These are phyloP conservation scores for Pseudolaguvia tuberculata DNA, from an alignment of 2,113 vertebrate genomes.

Conservation along the genomic window DNA sequence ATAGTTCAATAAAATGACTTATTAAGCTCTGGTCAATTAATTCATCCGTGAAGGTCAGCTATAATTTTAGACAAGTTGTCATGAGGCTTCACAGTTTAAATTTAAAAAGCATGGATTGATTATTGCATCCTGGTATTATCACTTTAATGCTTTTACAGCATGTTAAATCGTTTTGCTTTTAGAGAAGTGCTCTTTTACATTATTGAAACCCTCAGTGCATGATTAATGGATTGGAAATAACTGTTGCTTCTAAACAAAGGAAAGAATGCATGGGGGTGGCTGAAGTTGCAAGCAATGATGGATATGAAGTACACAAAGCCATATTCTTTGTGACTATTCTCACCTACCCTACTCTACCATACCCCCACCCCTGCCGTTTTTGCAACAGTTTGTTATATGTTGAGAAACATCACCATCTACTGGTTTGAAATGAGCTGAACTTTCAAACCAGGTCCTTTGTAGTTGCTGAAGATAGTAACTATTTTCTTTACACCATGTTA, in stretches of 20 bases:
- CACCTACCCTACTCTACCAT: too few relatives aligned
- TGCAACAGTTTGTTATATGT: not conserved
- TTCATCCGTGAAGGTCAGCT: conserved; percentile 22
- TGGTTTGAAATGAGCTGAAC: conserved; percentile 23
- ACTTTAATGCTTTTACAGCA: conserved; percentile 21
- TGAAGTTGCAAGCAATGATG: not conserved
- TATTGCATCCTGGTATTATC: conserved; percentile 32
- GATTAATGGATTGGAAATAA: conserved; percentile 29
- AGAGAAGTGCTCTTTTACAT: conserved; percentile 33
- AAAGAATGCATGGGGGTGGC: too few relatives aligned
- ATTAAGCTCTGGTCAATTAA: conserved; percentile 1
- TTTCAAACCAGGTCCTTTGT: not conserved
- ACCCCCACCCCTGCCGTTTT: not conserved
- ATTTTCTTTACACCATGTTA: not conserved
- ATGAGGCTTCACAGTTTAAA: conserved; percentile 24
- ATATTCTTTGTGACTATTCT: not conserved
- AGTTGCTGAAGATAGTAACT: conserved; percentile 18
- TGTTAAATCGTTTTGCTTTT: conserved; percentile 29
- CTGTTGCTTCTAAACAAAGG: conserved; percentile 17
- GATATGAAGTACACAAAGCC: not conserved
- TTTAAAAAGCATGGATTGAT: conserved; percentile 42
- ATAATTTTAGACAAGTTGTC: conserved; percentile 19
- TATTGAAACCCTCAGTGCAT: conserved; percentile 33
- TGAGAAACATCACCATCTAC: conserved; percentile 38
- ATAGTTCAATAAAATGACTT: conserved; percentile 13